A percentile compares a stretch with the other conserved stretches of the same genome.
Conservation (phyloP, 2,797 vertebrate genomes). For the Manis javanica region DNA sequence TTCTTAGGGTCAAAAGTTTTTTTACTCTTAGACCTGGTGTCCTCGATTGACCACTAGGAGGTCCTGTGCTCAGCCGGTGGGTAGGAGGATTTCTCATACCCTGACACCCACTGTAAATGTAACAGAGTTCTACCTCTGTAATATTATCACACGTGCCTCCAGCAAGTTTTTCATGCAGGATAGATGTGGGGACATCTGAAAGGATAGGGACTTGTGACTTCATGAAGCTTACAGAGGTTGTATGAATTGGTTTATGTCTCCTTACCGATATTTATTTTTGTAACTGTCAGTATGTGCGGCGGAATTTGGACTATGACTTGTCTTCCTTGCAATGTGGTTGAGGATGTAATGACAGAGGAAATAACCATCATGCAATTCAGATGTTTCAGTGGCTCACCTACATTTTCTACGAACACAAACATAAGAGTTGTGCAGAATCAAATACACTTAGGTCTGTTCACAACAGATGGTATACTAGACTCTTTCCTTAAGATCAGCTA, state of each 20-base stretch:
- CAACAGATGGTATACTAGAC: background rate
- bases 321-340: background rate
- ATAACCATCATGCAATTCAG: background rate
- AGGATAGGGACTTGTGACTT: background rate
- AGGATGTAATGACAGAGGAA: background rate
- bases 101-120: background rate
- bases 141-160: background rate
- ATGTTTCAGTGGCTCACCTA: background rate
- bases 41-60: background rate
- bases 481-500: background rate
- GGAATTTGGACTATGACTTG: background rate
- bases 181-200: background rate
- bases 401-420: background rate
- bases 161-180: background rate
- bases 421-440: background rate
- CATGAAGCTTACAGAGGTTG: background rate
- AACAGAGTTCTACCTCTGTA: background rate
- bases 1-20: background rate
- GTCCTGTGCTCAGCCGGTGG: background rate
- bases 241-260: background rate
- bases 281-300: background rate
- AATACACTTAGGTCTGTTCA: constrained; percentile 41
- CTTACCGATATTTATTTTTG: background rate
- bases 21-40: background rate
- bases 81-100: background rate